Evolutionary conservation across 1,140 invertebrate genomes (phyloP).

Genomic region (Campoletis sonorensis): DNA sequence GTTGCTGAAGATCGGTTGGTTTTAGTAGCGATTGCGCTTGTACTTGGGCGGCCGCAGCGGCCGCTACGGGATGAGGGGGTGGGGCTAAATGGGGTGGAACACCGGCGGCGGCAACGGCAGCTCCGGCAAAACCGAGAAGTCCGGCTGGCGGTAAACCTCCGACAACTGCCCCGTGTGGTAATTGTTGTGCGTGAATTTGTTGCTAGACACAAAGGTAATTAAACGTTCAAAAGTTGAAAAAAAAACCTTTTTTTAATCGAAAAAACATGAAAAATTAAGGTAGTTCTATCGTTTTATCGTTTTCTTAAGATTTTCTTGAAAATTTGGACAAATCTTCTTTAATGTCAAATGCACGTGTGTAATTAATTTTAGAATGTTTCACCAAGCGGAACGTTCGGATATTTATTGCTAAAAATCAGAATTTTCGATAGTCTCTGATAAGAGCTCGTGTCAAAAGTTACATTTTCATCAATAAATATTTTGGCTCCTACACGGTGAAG

Average conservation of each 20-base stretch:
- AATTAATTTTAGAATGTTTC: too few relatives aligned
- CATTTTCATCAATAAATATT: too few relatives aligned
- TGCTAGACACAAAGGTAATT: constrained; percentile 79
- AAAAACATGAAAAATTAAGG: too few relatives aligned
- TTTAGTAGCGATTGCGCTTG: constrained; percentile 70
- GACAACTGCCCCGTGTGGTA: constrained; percentile 86
- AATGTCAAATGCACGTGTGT: too few relatives aligned
- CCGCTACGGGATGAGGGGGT: constrained; percentile 65
- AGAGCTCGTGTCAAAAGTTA: too few relatives aligned
- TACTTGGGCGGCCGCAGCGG: constrained; percentile 66
- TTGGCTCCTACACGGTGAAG: too few relatives aligned
- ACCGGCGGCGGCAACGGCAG: constrained; percentile 68
- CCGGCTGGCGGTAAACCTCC: constrained; percentile 75
- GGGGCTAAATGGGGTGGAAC: constrained; percentile 70
- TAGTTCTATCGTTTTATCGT: too few relatives aligned
- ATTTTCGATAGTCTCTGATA: too few relatives aligned
- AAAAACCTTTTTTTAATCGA: background rate
- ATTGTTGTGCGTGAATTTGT: constrained; percentile 93
- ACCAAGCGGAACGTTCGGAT: too few relatives aligned
- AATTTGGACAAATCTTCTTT: too few relatives aligned
- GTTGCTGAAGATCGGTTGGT: constrained; percentile 69
- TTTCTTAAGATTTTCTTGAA: too few relatives aligned
- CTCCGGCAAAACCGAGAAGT: constrained; percentile 72
- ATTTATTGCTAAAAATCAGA: too few relatives aligned
- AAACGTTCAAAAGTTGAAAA: constrained; percentile 34